A percentile compares a stretch with the other conserved stretches of the same genome.
phyloP scores from a whole-genome alignment of 2,888 invertebrate species.

The Epirrhoe alternata region DNA sequence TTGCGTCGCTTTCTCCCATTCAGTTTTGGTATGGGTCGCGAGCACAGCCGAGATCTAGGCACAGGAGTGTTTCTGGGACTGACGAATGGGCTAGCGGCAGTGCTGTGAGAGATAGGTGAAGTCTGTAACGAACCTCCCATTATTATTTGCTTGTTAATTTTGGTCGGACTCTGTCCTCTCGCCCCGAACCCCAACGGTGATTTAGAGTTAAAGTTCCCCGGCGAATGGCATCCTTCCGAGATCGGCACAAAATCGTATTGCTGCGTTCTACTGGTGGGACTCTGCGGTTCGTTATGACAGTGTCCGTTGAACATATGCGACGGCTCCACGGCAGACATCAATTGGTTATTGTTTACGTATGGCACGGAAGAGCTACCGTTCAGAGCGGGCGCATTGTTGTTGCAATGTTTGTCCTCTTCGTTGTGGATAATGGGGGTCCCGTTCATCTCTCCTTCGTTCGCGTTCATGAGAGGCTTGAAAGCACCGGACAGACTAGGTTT shows the following conservation, averaged over 20 bases:
- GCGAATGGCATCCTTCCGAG: constrained; percentile 90
- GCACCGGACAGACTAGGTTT: constrained; percentile 63
- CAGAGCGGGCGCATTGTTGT: constrained; percentile 58
- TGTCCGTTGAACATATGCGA: constrained; percentile 71
- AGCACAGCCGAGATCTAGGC: constrained; percentile 86
- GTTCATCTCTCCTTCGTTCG: constrained; percentile 55
- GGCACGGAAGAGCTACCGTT: constrained; percentile 60
- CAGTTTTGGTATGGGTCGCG: constrained; percentile 78
- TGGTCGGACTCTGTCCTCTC: constrained; percentile 71
- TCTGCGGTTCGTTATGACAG: constrained; percentile 86
- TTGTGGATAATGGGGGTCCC: constrained; percentile 54
- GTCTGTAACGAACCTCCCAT: constrained; percentile 76
- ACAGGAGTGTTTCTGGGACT: constrained; percentile 92
- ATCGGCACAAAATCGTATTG: constrained; percentile 95
- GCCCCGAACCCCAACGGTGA: constrained; percentile 73
- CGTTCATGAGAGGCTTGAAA: constrained; percentile 64
- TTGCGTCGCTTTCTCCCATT: constrained; percentile 72
- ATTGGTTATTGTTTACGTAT: constrained; percentile 54
- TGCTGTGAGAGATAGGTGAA: constrained; percentile 86
- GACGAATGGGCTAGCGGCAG: constrained; percentile 92
- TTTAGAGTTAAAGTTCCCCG: constrained; percentile 78
- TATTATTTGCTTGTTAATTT: constrained; percentile 65
- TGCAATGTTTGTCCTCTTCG: constrained; percentile 58
- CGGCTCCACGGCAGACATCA: constrained; percentile 54
- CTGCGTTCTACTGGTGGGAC: constrained; percentile 91